Percentiles rank a stretch among this genome's conserved stretches.
Conservation (phyloP, 1,140 invertebrate genomes). For the Spodoptera frugiperda region DNA sequence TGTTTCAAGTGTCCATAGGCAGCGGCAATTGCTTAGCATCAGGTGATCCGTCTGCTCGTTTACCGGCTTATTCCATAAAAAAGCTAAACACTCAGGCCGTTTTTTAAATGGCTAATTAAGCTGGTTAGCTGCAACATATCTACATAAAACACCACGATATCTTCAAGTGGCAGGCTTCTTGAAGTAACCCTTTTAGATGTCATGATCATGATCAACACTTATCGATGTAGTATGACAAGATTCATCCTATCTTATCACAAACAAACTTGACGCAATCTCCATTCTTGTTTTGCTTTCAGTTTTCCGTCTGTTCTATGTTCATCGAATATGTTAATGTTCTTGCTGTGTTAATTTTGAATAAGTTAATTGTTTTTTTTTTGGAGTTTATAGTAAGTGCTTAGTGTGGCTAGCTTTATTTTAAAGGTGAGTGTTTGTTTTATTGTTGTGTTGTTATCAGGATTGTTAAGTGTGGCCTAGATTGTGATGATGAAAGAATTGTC, state of each 20-base stretch:
- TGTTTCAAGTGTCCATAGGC: no score
- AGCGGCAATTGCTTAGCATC: no score
- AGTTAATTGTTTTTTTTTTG: neutral
- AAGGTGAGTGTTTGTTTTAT: no score
- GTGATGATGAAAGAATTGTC: no score
- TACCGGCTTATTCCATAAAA: no score
- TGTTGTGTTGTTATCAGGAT: no score
- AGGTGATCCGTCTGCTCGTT: no score
- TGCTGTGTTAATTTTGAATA: no score
- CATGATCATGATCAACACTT: slow-evolving; percentile 1
- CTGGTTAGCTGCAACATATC: no score
- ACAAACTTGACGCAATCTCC: slow-evolving; percentile 18
- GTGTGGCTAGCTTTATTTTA: neutral
- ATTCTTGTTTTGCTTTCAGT: neutral
- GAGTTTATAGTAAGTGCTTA: neutral
- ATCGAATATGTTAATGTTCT: slow-evolving; percentile 7
- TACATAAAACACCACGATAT: neutral
- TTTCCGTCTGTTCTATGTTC: neutral
- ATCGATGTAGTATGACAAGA: slow-evolving; percentile 14
- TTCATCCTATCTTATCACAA: slow-evolving; percentile 30
- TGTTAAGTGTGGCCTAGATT: no score
- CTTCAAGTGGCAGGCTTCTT: neutral
- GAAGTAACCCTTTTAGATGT: neutral
- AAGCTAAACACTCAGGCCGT: no score
- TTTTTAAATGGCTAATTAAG: no score